Evolutionary conservation across 2,113 vertebrate species (phyloP).

Genomic region (Vulpes ferrilata): DNA sequence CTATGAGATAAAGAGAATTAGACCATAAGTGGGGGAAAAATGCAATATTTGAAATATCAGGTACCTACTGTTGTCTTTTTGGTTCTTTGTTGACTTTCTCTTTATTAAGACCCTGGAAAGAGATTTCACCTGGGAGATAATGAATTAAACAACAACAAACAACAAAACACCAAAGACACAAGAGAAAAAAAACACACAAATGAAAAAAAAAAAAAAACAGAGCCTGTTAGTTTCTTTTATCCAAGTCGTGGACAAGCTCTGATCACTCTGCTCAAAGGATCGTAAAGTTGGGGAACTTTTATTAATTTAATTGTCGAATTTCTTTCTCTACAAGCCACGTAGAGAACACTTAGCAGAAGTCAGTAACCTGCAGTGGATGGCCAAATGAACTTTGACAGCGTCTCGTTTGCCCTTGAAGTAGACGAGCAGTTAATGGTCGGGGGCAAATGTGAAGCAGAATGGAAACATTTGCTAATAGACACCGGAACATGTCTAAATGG

Average conservation of each 20-base stretch:
- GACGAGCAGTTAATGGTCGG: neutral
- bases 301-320: neutral
- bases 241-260: fast-evolving
- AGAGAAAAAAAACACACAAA: no score
- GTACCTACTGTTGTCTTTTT: neutral
- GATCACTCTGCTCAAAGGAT: neutral
- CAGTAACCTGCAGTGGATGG: fast-evolving
- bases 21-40: neutral
- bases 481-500: neutral
- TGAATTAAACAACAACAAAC: neutral
- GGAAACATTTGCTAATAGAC: neutral
- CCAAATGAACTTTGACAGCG: neutral
- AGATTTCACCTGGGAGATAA: neutral
- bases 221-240: neutral
- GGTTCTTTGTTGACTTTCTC: neutral
- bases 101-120: neutral
- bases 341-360: neutral
- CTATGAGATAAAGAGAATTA: neutral
- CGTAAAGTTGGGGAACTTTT: neutral
- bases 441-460: fast-evolving
- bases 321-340: neutral
- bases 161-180: neutral
- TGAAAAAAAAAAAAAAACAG: fast-evolving
- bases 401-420: neutral
- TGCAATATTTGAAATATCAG: neutral